A percentile compares a stretch with the other conserved stretches of the same genome.
These are phyloP conservation scores for Pangasius mekongensis DNA, from an alignment of 2,797 vertebrate species.

Conservation along the genomic window DNA sequence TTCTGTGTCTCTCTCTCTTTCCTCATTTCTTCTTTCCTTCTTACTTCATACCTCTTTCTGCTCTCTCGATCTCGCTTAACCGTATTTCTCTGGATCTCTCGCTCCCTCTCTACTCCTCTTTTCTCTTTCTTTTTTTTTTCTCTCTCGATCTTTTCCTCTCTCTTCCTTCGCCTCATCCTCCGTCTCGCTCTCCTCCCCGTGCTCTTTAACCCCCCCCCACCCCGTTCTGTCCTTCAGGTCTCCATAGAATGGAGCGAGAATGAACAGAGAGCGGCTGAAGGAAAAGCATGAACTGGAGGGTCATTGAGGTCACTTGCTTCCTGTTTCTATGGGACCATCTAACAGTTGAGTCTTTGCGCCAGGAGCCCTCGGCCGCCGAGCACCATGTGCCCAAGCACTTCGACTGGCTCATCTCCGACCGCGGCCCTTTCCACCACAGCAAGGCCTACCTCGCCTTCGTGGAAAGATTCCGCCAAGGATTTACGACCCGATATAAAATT, in stretches of 20 bases:
- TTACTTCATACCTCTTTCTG: not conserved
- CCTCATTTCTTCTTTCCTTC: not conserved
- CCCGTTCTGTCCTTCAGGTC: conserved; percentile 79
- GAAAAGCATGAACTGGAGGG: conserved; percentile 99
- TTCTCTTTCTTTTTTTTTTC: not conserved
- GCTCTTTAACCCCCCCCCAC: not conserved
- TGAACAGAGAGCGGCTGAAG: conserved; percentile 99
- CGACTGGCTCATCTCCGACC: conserved; percentile 99
- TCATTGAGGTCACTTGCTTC: conserved; percentile 99
- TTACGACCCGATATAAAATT: conserved; percentile 99
- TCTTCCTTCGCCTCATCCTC: conserved; percentile 40
- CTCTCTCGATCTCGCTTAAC: not conserved
- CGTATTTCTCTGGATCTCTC: not conserved
- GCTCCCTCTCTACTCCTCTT: not conserved
- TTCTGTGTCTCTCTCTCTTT: not conserved
- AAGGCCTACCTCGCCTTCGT: conserved; percentile 99
- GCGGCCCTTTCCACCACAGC: conserved; percentile 99
- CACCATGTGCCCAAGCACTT: conserved; percentile 99
- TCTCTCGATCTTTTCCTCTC: conserved; percentile 18
- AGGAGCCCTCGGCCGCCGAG: conserved; percentile 91
- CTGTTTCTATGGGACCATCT: conserved; percentile 99
- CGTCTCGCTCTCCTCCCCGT: not conserved
- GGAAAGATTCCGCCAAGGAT: conserved; percentile 99
- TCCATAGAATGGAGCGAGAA: conserved; percentile 99
- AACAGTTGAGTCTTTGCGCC: conserved; percentile 96